Evolutionary conservation across 2,888 invertebrate species (phyloP).

Genomic region (Spialia ferax): DNA sequence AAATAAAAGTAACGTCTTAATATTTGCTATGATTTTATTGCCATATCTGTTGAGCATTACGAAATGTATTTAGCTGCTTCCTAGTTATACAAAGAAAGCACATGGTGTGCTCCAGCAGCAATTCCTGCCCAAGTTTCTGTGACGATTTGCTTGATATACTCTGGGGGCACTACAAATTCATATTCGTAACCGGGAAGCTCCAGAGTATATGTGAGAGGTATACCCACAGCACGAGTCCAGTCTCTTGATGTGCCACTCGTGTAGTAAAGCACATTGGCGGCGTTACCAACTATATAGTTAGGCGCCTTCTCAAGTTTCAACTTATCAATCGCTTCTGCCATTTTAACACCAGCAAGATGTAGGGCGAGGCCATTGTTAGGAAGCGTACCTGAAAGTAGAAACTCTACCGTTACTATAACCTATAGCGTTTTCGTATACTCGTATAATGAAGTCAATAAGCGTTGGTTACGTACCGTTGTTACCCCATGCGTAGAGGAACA

Average conservation of each 20-base stretch:
- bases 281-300: slow-evolving; percentile 85
- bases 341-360: slow-evolving; percentile 69
- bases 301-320: slow-evolving; percentile 70
- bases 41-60: neutral
- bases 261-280: slow-evolving; percentile 84
- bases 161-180: slow-evolving; percentile 85
- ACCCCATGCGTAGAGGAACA: slow-evolving; percentile 91
- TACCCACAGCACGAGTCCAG: slow-evolving; percentile 87
- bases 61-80: neutral
- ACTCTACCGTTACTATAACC: too few species aligned
- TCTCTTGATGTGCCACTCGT: slow-evolving; percentile 90
- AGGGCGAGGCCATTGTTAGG: slow-evolving; percentile 83
- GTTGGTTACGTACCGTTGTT: slow-evolving; percentile 75
- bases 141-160: slow-evolving; percentile 84
- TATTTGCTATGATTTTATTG: neutral
- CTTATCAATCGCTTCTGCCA: slow-evolving; percentile 75
- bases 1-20: neutral
- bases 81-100: slow-evolving; percentile 50
- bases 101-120: slow-evolving; percentile 66
- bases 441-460: neutral
- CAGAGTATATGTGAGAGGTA: slow-evolving; percentile 88
- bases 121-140: slow-evolving; percentile 88
- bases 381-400: slow-evolving; percentile 64
- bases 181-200: slow-evolving; percentile 88
- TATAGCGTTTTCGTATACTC: neutral